Conservation (phyloP, 2,113 vertebrate genomes). For the Donacobius atricapilla region DNA sequence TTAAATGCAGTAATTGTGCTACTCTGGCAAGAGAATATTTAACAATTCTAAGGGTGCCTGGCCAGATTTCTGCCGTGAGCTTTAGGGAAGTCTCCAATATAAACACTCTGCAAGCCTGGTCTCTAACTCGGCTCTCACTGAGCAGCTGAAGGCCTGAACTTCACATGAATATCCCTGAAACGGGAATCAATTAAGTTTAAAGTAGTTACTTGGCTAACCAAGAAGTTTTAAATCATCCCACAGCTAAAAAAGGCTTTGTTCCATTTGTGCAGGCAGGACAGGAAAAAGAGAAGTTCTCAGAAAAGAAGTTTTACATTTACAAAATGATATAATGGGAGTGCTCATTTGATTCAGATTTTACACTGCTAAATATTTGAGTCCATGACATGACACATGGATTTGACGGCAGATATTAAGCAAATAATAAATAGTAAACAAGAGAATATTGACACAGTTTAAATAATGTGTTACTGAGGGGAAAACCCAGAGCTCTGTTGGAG, state of each 20-base stretch:
- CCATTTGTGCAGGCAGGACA: neutral
- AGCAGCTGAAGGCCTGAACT: neutral
- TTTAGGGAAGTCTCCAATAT: neutral
- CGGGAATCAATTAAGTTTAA: neutral
- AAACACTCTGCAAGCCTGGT: constrained; percentile 1
- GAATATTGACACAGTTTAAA: neutral
- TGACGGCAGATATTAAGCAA: neutral
- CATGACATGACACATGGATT: neutral
- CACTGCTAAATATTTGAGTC: neutral
- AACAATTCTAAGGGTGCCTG: neutral
- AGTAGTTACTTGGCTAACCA: neutral
- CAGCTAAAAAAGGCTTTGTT: neutral
- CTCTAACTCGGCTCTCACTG: neutral
- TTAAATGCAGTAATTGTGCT: neutral
- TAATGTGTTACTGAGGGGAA: neutral
- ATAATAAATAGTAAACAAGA: neutral
- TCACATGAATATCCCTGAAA: neutral
- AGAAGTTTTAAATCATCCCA: neutral
- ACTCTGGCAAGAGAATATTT: neutral
- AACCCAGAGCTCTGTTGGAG: neutral
- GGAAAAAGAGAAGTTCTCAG: neutral
- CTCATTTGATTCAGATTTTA: neutral
- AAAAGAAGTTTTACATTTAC: neutral
- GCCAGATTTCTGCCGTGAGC: neutral
- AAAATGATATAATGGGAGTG: neutral